Percentiles rank a stretch among this genome's conserved stretches.
phyloP scores from a whole-genome alignment of 2,113 vertebrate genomes.

The Seriola quinqueradiata region DNA sequence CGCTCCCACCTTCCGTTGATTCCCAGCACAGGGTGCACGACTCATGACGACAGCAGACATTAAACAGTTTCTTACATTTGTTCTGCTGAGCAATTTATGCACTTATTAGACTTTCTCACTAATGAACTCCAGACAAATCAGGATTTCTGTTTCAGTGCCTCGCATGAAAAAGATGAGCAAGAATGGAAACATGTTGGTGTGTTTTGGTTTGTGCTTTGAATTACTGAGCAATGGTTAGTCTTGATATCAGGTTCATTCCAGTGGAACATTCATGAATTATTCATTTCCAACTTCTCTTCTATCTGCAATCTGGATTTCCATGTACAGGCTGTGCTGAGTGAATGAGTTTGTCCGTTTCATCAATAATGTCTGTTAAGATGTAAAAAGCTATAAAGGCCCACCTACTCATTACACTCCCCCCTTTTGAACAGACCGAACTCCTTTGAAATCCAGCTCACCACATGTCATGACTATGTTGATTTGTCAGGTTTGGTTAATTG shows the following conservation, averaged over 20 bases:
- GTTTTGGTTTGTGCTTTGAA: conserved; percentile 5
- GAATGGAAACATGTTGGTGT: not conserved
- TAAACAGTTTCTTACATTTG: conserved; percentile 48
- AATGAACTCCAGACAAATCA: conserved; percentile 21
- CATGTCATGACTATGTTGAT: not conserved
- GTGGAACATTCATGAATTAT: not conserved
- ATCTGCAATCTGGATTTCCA: not conserved
- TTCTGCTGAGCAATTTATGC: conserved; percentile 45
- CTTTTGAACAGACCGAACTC: not conserved
- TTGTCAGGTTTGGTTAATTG: too few relatives aligned
- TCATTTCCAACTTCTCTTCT: not conserved
- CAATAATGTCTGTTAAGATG: not conserved
- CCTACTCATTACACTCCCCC: not conserved
- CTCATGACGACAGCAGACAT: conserved; percentile 62
- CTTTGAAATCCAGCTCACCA: not conserved
- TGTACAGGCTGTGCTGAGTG: not conserved
- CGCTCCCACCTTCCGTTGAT: conserved; percentile 26
- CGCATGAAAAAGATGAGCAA: not conserved
- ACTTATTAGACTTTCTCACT: conserved; percentile 48
- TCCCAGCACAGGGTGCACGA: conserved; percentile 38
- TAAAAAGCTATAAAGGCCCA: not conserved
- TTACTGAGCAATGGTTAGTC: not conserved
- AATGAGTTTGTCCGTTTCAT: not conserved
- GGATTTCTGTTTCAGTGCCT: not conserved
- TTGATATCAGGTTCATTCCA: conserved; percentile 1